Base-by-base conservation (phyloP, 2,888 invertebrate species). In the Lissocephala sabroskyi region DNA sequence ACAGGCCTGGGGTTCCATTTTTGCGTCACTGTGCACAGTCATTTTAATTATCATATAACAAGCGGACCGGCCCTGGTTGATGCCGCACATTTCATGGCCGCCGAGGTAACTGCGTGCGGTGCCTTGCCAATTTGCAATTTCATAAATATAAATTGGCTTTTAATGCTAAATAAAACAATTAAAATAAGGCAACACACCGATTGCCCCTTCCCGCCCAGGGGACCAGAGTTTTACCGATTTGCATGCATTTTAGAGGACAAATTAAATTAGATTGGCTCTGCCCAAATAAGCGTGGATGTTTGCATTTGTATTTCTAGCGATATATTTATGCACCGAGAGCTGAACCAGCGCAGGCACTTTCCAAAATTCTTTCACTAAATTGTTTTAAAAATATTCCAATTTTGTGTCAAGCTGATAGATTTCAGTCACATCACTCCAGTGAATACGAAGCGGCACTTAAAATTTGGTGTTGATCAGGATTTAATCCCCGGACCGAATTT, bases 101-200 rank as follows among this genome's bases (percentile, higher is more conserved):
- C 62, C 65, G 71, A 45, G 65, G 58, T 65, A 53, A 57, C 58
- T 65, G 70, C 65, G 70, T 37, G 14, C 7, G 26, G n/a, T 11
- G 30, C 13, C 14, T 51, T 47, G 58, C 47, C 48, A 62, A 53
- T 62, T 60, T 57, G 51, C 65, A 71, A 62, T 75, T 71, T 74
- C 79, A 74, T 74, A 79, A 74, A 74, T 74, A 78, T 78, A 78
- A 74, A 74, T 74, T 74, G 76, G 59, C 58, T 76, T 78, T 74
- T 76, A 74, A 76, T 76, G 76, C 78, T 74, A 71, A 78, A 74
- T 62, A 62, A 71, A 74, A 74, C 79, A 74, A 78, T 74, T 76
- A 74, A 78, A 64, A 59, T 54, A 11, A 43, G 23, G 43, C 14
- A 41, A 37, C 35, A 35, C 35, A 35, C 35, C 35, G 5, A 32